These are phyloP conservation scores for Dynastes maya DNA, from an alignment of 2,888 invertebrate genomes.

Conservation along the genomic window DNA sequence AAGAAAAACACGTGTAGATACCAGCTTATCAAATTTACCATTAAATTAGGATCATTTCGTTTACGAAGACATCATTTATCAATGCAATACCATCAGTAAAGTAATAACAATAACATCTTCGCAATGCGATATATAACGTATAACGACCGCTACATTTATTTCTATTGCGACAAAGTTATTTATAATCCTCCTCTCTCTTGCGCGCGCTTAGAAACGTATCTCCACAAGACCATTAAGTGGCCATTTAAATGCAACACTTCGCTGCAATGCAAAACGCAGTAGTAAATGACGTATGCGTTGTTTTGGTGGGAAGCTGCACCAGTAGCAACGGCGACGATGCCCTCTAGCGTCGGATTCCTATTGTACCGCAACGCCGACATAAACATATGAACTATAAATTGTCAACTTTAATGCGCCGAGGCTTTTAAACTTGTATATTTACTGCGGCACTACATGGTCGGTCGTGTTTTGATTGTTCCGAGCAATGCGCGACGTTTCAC, in stretches of 20 bases:
- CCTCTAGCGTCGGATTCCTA: not conserved
- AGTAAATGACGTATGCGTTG: conserved; percentile 7
- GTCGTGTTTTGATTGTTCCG: conserved; percentile 23
- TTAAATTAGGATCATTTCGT: too few relatives aligned
- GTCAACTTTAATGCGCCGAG: conserved; percentile 18
- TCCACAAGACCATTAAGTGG: conserved; percentile 20
- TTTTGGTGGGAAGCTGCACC: not conserved
- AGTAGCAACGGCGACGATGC: not conserved
- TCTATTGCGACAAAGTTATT: not conserved
- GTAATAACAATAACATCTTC: too few relatives aligned
- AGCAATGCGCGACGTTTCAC: not conserved
- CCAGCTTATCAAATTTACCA: too few relatives aligned
- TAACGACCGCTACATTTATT: not conserved
- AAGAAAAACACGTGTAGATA: too few relatives aligned
- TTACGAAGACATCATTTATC: too few relatives aligned
- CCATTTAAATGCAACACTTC: conserved; percentile 34
- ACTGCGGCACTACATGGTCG: not conserved
- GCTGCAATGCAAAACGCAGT: not conserved
- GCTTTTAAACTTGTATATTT: conserved; percentile 24
- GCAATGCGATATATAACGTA: too few relatives aligned
- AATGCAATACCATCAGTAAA: too few relatives aligned
- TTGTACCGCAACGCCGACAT: not conserved
- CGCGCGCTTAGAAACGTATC: not conserved
- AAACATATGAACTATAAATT: conserved; percentile 33
- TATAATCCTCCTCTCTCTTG: not conserved